Evolutionary conservation across 2,797 vertebrate genomes (phyloP).

Genomic region (Sibirionetta formosa): DNA sequence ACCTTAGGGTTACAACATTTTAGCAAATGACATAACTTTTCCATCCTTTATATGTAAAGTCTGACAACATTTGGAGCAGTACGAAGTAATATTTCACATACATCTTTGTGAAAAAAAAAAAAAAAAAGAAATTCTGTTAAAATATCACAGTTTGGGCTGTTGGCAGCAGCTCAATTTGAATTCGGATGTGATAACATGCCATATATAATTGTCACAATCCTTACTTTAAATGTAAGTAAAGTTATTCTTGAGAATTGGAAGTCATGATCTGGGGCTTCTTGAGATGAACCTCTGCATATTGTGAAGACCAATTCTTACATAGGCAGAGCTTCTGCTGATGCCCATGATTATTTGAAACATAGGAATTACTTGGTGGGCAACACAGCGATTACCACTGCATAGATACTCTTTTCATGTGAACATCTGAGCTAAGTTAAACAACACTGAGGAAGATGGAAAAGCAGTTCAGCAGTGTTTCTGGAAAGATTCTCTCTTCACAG

Average conservation of each 20-base stretch:
- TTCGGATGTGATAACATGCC: not conserved
- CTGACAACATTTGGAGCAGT: not conserved
- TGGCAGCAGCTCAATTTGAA: not conserved
- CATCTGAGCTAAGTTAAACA: not conserved
- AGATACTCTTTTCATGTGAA: not conserved
- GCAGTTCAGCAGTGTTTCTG: not conserved
- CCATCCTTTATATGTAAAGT: not conserved
- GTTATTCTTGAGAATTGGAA: not conserved
- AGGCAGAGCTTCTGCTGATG: not conserved
- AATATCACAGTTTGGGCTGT: not conserved
- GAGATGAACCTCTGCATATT: not conserved
- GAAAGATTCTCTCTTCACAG: not conserved
- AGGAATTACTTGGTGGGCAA: not conserved
- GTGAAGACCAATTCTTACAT: not conserved
- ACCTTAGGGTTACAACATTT: not conserved
- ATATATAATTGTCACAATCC: not conserved
- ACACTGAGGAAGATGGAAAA: not conserved
- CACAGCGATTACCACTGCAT: not conserved
- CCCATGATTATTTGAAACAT: not conserved
- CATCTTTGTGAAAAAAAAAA: not conserved
- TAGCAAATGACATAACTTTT: not conserved
- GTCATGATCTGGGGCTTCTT: not conserved
- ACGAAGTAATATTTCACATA: slow-evolving; percentile 1
- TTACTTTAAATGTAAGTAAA: not conserved
- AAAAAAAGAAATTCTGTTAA: not conserved